Base-by-base conservation (phyloP, 2,797 vertebrate species). In the Sphaeramia orbicularis region DNA sequence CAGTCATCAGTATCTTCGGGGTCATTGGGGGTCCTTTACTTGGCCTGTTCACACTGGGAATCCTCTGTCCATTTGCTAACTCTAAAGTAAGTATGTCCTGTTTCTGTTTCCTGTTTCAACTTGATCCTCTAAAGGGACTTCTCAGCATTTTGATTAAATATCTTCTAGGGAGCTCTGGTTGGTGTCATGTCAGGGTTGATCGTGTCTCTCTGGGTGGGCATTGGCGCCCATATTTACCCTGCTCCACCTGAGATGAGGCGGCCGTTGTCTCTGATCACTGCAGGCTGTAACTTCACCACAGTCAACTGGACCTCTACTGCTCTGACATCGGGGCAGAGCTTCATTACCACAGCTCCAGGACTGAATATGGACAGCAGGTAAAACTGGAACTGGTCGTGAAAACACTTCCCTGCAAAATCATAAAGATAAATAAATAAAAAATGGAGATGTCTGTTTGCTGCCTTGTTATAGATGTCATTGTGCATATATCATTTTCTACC, bases 121-220 rank as follows among this genome's bases (percentile, higher is more conserved):
- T n/a, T n/a, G n/a, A n/a, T n/a, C n/a, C n/a, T n/a, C n/a, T n/a
- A n/a, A n/a, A n/a, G n/a, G n/a, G n/a, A n/a, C n/a, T n/a, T n/a
- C n/a, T n/a, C n/a, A n/a, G n/a, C n/a, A n/a, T n/a, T n/a, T n/a
- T n/a, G n/a, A n/a, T n/a, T n/a, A n/a, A n/a, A n/a, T 61, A 4
- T 76, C 24, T 61, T 75, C 13, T 37, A 98, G 96, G 96, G 96
- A 47, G 95, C 94, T 19, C 72, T 97, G 85, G 84, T 91, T 0
- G 96, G 96, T 24, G 89, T 97, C 12, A 0, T 93, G 32, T 88
- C 73, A 57, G 96, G 96, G 32, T 85, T 97, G 53, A 27, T 8
- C 10, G 7, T 95, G 63, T 91, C 96, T 15, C 91, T 98, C 60
- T 97, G 96, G 96, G 85, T 96, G 89, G 95, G 95, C 78, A 91